phyloP scores from a whole-genome alignment of 2,888 invertebrate species.

The Reticulitermes lucifugus region DNA sequence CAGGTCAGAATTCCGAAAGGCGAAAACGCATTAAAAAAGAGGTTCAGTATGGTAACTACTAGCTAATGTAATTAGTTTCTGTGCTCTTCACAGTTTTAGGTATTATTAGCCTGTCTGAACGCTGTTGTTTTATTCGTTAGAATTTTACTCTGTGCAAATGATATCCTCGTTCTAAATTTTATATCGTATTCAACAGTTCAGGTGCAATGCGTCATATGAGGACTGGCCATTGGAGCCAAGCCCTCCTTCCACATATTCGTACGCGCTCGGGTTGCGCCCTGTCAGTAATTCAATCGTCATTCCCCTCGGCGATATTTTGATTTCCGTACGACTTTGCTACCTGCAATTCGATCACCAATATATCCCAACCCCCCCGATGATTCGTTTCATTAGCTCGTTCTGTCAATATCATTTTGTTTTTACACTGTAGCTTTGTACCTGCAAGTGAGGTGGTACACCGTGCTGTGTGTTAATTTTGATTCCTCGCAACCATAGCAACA shows the following conservation, averaged over 20 bases:
- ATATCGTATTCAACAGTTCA: no score
- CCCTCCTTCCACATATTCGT: not conserved
- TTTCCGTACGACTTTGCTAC: not conserved
- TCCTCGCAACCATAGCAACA: no score
- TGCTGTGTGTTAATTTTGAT: not conserved
- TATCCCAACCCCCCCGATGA: not conserved
- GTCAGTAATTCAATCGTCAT: not conserved
- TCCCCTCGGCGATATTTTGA: not conserved
- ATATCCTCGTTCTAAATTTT: no score
- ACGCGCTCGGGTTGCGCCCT: not conserved
- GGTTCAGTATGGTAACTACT: no score
- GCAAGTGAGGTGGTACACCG: not conserved
- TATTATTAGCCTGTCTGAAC: no score
- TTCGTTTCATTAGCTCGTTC: not conserved
- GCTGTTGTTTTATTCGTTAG: no score
- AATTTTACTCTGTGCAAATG: no score
- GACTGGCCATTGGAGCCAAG: not conserved
- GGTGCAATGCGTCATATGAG: no score
- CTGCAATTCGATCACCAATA: not conserved
- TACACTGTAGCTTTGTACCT: not conserved
- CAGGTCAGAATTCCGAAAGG: no score
- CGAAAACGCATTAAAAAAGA: no score
- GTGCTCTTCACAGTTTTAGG: no score
- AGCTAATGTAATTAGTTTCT: no score
- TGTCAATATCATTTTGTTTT: not conserved